Conservation (phyloP, 2,113 vertebrate genomes). For the Hippocampus zosterae region DNA sequence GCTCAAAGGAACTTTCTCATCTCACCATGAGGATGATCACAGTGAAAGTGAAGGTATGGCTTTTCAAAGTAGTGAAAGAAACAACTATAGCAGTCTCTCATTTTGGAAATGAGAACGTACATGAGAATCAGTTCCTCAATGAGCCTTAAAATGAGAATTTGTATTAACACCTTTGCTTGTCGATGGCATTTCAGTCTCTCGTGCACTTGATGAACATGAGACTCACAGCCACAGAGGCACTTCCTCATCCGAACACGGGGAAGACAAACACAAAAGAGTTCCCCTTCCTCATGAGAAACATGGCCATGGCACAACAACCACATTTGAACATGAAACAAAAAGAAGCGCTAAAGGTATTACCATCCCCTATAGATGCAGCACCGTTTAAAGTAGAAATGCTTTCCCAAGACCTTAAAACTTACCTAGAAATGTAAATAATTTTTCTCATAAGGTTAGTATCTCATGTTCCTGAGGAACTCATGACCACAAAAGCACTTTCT, state of each 20-base stretch:
- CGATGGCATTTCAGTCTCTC: background rate
- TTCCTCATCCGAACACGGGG: background rate
- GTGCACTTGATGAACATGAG: background rate
- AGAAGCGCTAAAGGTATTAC: background rate
- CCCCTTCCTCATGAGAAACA: background rate
- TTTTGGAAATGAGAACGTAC: background rate
- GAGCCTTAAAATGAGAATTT: background rate
- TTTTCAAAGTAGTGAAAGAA: background rate
- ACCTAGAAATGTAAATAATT: no score
- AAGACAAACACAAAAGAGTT: background rate
- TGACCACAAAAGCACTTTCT: background rate
- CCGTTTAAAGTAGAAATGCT: background rate
- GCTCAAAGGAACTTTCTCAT: background rate
- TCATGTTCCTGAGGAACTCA: slow-evolving; percentile 13
- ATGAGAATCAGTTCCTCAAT: background rate
- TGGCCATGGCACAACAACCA: background rate
- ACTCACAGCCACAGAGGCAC: slow-evolving; percentile 2
- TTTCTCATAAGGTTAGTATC: slow-evolving; percentile 4
- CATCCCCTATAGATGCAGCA: background rate
- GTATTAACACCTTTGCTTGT: background rate
- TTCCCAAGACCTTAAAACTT: background rate
- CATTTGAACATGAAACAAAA: background rate
- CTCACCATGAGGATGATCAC: background rate
- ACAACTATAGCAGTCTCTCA: background rate
- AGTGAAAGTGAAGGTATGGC: background rate